Percentiles rank a stretch among this genome's conserved stretches.
Conservation (phyloP, 1,140 invertebrate genomes). For the Anagrus nilaparvatae region DNA sequence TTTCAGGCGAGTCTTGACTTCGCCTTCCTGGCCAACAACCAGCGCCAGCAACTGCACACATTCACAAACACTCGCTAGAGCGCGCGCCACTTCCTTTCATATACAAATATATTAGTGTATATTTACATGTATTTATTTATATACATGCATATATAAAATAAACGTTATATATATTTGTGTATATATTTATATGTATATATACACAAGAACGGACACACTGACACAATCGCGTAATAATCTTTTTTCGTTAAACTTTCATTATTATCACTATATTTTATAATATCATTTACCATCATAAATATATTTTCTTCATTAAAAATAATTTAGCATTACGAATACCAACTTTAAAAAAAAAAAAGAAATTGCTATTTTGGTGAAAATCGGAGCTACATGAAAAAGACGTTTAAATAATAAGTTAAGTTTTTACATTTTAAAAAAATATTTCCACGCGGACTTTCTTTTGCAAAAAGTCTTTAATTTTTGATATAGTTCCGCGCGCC, state of each 20-base stretch:
- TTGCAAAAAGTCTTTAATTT: no score
- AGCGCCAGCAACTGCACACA: no score
- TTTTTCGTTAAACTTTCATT: constrained; percentile 6
- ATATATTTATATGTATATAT: constrained; percentile 28
- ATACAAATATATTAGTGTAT: constrained; percentile 13
- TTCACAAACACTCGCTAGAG: constrained; percentile 6
- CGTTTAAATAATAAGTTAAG: no score
- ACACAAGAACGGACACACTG: constrained; percentile 32
- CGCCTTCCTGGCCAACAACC: no score
- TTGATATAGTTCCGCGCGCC: no score
- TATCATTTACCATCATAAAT: neutral
- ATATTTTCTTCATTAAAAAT: constrained; percentile 4
- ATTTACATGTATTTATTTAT: neutral
- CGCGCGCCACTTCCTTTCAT: constrained; percentile 10
- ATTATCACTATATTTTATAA: constrained; percentile 3
- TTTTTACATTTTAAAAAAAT: no score
- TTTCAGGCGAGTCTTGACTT: no score
- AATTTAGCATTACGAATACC: no score
- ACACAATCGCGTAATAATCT: constrained; percentile 25
- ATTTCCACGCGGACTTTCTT: no score
- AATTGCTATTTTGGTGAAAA: no score
- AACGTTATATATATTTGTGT: constrained; percentile 13
- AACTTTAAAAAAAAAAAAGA: no score
- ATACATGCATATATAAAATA: constrained; percentile 6
- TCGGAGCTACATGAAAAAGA: no score